Conservation (phyloP, 2,797 vertebrate genomes). For the Eupleurogrammus muticus region DNA sequence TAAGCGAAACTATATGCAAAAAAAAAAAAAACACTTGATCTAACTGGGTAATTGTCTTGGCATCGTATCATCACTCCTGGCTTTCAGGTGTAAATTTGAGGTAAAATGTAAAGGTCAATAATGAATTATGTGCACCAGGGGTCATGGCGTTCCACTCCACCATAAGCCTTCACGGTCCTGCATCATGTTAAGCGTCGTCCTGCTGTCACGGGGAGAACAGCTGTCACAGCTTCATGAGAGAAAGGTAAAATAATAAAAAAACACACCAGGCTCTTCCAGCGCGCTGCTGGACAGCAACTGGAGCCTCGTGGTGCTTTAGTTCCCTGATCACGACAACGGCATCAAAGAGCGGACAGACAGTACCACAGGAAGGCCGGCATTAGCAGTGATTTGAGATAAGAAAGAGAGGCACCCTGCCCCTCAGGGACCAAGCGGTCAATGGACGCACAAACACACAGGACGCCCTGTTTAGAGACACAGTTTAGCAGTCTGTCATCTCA, state of each 20-base stretch:
- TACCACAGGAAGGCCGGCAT: constrained; percentile 71
- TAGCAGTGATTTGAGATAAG: constrained; percentile 71
- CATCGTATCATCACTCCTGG: constrained; percentile 25
- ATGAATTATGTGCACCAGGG: constrained; percentile 26
- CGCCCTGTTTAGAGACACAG: constrained; percentile 50
- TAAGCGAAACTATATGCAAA: neutral
- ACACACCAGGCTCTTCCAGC: neutral
- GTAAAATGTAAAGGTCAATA: constrained; percentile 45
- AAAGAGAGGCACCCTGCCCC: constrained; percentile 60
- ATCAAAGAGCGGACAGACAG: constrained; percentile 50
- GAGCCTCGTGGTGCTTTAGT: constrained; percentile 21
- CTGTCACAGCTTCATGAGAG: constrained; percentile 34
- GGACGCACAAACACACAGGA: constrained; percentile 34
- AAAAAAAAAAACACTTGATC: neutral
- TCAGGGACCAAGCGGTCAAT: constrained; percentile 32
- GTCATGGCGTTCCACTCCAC: constrained; percentile 6
- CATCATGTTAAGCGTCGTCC: constrained; percentile 28
- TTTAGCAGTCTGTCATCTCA: constrained; percentile 30
- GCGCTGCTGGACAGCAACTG: neutral
- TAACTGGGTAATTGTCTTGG: constrained; percentile 1
- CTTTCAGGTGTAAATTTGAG: constrained; percentile 49
- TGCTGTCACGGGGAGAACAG: constrained; percentile 35
- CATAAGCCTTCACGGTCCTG: constrained; percentile 27
- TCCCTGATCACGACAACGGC: constrained; percentile 18
- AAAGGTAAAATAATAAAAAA: constrained; percentile 33